A percentile compares a stretch with the other conserved stretches of the same genome.
Conservation (phyloP, 2,888 invertebrate genomes). For the Taphrorychus bicolor region DNA sequence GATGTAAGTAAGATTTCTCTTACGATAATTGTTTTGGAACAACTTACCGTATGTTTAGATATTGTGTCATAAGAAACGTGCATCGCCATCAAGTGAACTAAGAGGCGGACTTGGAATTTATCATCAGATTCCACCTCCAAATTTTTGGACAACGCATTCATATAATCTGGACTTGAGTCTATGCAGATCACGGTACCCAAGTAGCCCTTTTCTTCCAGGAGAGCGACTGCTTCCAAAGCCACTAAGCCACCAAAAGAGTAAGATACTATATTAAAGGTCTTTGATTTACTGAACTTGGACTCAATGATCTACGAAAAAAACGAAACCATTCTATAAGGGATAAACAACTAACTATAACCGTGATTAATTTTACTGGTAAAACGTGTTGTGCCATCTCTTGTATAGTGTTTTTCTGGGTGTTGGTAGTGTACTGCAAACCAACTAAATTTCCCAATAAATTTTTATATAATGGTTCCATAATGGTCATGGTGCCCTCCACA, state of each 20-base stretch:
- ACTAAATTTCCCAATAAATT: conserved; percentile 63
- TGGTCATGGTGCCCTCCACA: conserved; percentile 69
- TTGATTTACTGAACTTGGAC: conserved; percentile 62
- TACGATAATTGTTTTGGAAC: neutral
- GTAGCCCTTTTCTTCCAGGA: conserved; percentile 72
- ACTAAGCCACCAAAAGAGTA: conserved; percentile 89
- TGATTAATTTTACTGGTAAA: conserved; percentile 59
- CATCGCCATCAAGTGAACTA: conserved; percentile 61
- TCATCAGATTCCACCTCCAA: conserved; percentile 60
- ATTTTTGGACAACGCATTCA: conserved; percentile 63
- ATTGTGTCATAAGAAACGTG: conserved; percentile 59
- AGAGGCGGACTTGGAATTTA: conserved; percentile 65
- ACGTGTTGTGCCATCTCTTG: conserved; percentile 63
- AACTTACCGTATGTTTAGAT: conserved; percentile 54
- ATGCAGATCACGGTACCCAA: conserved; percentile 73
- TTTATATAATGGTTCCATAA: conserved; percentile 63
- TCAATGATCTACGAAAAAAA: conserved; percentile 62
- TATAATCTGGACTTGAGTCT: conserved; percentile 79
- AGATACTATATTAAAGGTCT: conserved; percentile 77
- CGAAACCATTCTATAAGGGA: neutral
- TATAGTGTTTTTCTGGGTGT: conserved; percentile 60
- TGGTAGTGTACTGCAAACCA: conserved; percentile 64
- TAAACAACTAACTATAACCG: neutral
- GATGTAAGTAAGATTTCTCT: neutral
- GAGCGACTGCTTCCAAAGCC: conserved; percentile 76